Conservation (phyloP, 2,797 vertebrate species). For the Enteromius radiatus region DNA sequence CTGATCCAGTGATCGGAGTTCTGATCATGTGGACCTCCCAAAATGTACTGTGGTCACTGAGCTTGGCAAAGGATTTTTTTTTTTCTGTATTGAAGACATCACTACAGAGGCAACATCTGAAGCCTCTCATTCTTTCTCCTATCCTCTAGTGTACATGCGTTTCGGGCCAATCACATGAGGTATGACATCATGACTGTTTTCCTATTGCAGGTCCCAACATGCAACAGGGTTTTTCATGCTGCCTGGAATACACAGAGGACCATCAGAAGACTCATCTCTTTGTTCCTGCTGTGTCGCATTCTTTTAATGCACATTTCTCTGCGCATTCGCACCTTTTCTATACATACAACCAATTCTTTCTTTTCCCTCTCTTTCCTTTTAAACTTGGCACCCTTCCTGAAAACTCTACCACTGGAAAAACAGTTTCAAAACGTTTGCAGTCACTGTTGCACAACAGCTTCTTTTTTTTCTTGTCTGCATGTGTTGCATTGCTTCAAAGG, state of each 20-base stretch:
- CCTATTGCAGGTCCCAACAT: conserved; percentile 45
- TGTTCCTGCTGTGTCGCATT: background rate
- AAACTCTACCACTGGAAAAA: conserved; percentile 17
- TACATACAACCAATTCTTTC: background rate
- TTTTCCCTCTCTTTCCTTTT: conserved; percentile 1
- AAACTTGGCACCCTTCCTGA: background rate
- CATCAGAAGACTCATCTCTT: conserved; percentile 34
- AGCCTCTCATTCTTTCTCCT: conserved; percentile 24
- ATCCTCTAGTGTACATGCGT: conserved; percentile 6
- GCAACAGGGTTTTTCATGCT: conserved; percentile 43
- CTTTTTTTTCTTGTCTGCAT: background rate
- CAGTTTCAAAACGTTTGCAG: conserved; percentile 15
- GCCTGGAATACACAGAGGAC: conserved; percentile 22
- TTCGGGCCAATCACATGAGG: conserved; percentile 30
- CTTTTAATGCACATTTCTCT: background rate
- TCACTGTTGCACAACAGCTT: conserved; percentile 21
- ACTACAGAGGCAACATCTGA: conserved; percentile 24
- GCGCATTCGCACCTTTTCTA: background rate
- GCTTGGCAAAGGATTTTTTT: background rate
- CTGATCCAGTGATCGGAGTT: background rate
- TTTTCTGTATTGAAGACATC: conserved; percentile 19
- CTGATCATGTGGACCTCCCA: conserved; percentile 27
- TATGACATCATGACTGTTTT: conserved; percentile 51
- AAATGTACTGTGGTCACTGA: conserved; percentile 4
- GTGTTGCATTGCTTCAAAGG: background rate